Conservation (phyloP, 2,113 vertebrate genomes). For the Macrotis lagotis region DNA sequence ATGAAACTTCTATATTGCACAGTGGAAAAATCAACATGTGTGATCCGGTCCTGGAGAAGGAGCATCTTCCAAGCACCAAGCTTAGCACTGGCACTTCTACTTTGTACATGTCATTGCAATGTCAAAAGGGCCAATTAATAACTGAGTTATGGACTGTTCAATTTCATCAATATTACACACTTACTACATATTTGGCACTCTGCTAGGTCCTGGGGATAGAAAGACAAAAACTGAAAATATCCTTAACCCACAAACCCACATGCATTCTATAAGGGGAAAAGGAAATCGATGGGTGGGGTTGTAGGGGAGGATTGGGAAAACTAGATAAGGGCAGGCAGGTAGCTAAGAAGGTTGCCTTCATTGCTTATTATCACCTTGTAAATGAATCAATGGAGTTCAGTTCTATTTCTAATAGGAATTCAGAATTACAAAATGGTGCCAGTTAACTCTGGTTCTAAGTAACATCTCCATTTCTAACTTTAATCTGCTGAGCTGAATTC, state of each 20-base stretch:
- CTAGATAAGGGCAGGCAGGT: neutral
- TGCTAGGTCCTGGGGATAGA: neutral
- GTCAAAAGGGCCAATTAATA: neutral
- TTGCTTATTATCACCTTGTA: neutral
- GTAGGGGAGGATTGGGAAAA: neutral
- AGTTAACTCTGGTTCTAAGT: neutral
- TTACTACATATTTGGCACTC: neutral
- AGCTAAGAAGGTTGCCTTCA: neutral
- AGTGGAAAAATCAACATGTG: conserved; percentile 6
- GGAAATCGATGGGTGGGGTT: neutral
- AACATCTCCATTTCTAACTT: neutral
- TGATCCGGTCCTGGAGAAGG: neutral
- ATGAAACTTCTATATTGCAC: neutral
- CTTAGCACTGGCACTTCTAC: neutral
- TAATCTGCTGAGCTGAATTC: neutral
- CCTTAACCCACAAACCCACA: neutral
- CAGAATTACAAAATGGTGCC: conserved; percentile 17
- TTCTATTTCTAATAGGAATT: neutral
- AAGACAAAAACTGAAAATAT: neutral
- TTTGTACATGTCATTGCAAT: neutral
- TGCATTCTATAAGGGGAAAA: neutral
- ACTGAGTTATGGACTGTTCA: conserved; percentile 4
- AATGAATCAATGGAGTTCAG: neutral
- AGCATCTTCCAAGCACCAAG: neutral
- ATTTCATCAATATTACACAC: neutral